phyloP scores from a whole-genome alignment of 2,113 vertebrate genomes.

The Dicerorhinus sumatrensis region DNA sequence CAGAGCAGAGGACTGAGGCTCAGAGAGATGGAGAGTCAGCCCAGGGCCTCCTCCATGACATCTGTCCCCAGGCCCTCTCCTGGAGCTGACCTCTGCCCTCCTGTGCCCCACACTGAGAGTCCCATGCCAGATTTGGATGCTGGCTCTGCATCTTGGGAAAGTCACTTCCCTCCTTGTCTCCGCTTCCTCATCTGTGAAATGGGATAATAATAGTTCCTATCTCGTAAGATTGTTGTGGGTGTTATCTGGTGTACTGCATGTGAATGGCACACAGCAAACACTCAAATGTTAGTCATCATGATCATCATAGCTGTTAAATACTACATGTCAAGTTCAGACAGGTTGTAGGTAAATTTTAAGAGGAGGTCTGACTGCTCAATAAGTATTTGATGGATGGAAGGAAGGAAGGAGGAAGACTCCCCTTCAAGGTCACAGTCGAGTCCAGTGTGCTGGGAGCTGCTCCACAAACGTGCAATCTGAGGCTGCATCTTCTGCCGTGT shows the following conservation, averaged over 20 bases:
- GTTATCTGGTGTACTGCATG: rapidly evolving
- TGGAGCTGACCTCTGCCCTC: neutral
- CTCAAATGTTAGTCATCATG: rapidly evolving
- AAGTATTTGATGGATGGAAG: neutral
- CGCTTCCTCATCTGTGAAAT: neutral
- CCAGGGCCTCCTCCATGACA: neutral
- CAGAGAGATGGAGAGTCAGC: neutral
- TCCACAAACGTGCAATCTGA: conserved; percentile 43
- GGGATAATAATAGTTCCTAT: neutral
- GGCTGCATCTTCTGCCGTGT: rapidly evolving
- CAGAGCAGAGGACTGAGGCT: neutral
- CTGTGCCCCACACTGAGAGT: no score
- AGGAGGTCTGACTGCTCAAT: neutral
- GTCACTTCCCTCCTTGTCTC: neutral
- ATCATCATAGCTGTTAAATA: rapidly evolving
- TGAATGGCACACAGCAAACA: neutral
- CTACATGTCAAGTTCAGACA: neutral
- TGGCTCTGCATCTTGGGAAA: neutral
- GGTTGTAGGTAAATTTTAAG: neutral
- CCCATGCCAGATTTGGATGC: neutral
- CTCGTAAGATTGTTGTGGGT: no score
- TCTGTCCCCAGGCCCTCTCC: neutral
- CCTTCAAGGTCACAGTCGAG: neutral
- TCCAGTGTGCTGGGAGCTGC: conserved; percentile 74
- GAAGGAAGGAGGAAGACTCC: neutral